Base-by-base conservation (phyloP, 2,888 invertebrate species). In the Synergus laeviventris region DNA sequence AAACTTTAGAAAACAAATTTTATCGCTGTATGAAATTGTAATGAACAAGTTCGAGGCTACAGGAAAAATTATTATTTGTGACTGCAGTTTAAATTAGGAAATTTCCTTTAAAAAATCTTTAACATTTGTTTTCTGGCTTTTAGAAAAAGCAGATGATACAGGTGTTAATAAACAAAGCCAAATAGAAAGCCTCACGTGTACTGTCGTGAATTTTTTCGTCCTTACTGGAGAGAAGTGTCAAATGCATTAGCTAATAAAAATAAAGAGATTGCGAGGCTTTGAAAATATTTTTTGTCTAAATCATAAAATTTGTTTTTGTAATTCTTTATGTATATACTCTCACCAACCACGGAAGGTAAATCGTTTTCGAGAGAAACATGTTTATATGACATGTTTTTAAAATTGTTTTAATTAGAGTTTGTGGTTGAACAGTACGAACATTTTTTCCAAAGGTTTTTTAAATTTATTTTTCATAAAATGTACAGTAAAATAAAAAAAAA, bases 171-270 rank as follows among this genome's bases (percentile, higher is more conserved):
- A 39, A 66, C 64, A 66, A 42, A 42, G 4, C 8, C 66, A 45
- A 49, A 49, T 70, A 70, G 66, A 70, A 70, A 70, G 66, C 16
- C 14, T 45, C 66, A 70, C 45, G 45, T 70, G 42, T 5, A 49
- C 11, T 16, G 11, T n/a, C n/a, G 31, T 45, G 14, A 70, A 49
- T 70, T 45, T 49, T 24, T 70, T 70, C 9, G 66, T n/a, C 24
- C 31, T 45, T 11, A 49, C 24, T 14, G 14, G 12, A 42, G 12
- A 42, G 21, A 21, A 9, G 45, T 70, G 66, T 12, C 16, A 70
- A 70, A 21, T 31, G 12, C 59, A 24, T 59, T 1, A 59, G 24
- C 16, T 8, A 70, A 45, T 14, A 31, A 16, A 70, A 70, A 70
- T 24, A 70, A 66, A 64, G 56, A 49, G n/a, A 49, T 49, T 8